Conservation (phyloP, 2,113 vertebrate species). For the Pteropus alecto region DNA sequence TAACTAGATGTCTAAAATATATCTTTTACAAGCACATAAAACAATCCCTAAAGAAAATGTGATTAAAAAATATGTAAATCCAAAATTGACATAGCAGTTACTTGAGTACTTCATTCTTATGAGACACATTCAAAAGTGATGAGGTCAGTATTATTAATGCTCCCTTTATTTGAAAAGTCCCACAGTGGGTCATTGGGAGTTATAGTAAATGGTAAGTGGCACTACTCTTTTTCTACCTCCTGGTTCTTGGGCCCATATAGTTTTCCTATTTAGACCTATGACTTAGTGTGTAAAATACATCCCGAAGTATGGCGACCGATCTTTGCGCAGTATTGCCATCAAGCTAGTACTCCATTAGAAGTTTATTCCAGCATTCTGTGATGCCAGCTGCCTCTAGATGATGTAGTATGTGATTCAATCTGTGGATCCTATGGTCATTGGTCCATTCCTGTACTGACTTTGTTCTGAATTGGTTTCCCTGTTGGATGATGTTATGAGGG, state of each 20-base stretch:
- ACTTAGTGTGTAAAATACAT: background rate
- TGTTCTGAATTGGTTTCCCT: background rate
- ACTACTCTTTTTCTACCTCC: background rate
- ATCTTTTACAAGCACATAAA: background rate
- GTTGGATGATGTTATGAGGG: background rate
- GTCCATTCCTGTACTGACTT: background rate
- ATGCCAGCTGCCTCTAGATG: background rate
- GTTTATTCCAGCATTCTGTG: background rate
- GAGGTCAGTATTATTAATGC: background rate
- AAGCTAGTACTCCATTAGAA: background rate
- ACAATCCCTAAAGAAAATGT: background rate
- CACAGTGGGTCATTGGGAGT: background rate
- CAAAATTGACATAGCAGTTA: background rate
- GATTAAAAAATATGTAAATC: background rate
- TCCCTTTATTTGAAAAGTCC: background rate
- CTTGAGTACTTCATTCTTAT: constrained; percentile 33
- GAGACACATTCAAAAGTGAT: background rate
- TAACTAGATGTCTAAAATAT: background rate
- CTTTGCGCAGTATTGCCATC: background rate
- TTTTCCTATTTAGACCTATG: background rate
- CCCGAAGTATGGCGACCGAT: background rate
- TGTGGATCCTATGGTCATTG: background rate
- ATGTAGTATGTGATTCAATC: background rate
- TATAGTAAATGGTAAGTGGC: background rate
- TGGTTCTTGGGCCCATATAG: background rate